A percentile compares a stretch with the other conserved stretches of the same genome.
These are phyloP conservation scores for Aurelia coerulea DNA, from an alignment of 30 jellyfish, hydroid and myxozoan species.

Conservation along the genomic window DNA sequence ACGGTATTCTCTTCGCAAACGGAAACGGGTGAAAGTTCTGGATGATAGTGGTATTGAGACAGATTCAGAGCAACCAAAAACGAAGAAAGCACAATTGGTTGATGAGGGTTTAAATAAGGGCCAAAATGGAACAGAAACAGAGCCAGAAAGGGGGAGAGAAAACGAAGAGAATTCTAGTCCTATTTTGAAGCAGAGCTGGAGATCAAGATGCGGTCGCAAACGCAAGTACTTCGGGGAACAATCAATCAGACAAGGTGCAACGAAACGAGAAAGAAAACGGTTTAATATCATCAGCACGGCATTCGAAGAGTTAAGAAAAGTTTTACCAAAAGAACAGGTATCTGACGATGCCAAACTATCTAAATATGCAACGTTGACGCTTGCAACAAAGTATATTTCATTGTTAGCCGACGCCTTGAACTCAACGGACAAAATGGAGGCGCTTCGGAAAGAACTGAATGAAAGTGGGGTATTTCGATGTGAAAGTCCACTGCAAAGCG, in stretches of 20 bases:
- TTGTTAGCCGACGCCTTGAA: conserved; percentile 27
- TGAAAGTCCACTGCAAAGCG: not conserved
- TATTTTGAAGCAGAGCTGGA: conserved; percentile 9
- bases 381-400: conserved; percentile 42
- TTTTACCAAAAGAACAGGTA: conserved; percentile 34
- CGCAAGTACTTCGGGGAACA: conserved; percentile 58
- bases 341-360: conserved; percentile 34
- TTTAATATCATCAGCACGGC: conserved; percentile 47
- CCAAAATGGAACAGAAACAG: not conserved
- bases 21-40: conserved; percentile 1
- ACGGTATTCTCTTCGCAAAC: conserved; percentile 10
- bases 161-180: conserved; percentile 25
- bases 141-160: not conserved
- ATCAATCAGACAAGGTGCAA: conserved; percentile 62
- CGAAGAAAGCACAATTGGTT: too few relatives aligned
- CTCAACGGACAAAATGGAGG: conserved; percentile 36
- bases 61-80: too few relatives aligned
- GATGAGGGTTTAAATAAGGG: not conserved
- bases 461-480: not conserved
- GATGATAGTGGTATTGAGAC: not conserved
- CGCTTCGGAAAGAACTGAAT: not conserved
- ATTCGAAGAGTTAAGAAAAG: conserved; percentile 41
- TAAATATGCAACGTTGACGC: conserved; percentile 41
- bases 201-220: conserved; percentile 64
- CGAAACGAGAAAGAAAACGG: conserved; percentile 53